Evolutionary conservation across 2,888 invertebrate species (phyloP).

Genomic region (Sialis lutaria): DNA sequence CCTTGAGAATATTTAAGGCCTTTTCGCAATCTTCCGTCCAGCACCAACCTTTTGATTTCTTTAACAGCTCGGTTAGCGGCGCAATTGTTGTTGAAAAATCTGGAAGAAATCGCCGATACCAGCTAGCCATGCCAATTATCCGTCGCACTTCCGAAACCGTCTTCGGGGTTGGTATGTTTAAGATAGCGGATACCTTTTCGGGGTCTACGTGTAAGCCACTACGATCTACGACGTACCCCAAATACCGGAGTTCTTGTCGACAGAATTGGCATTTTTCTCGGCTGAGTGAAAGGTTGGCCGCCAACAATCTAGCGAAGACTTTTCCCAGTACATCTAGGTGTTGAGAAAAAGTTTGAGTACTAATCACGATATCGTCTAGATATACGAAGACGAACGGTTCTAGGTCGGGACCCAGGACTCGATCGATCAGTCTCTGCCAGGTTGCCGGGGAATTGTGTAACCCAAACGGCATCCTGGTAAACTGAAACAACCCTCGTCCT

Average conservation of each 20-base stretch:
- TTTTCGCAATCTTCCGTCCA: constrained; percentile 3
- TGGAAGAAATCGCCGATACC: constrained; percentile 15
- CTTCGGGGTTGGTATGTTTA: constrained; percentile 11
- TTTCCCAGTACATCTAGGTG: constrained; percentile 8
- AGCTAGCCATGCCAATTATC: constrained; percentile 16
- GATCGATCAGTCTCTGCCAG: constrained; percentile 11
- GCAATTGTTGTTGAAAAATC: constrained; percentile 10
- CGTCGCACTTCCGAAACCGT: constrained; percentile 11
- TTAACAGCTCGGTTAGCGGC: constrained; percentile 9
- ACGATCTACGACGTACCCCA: constrained; percentile 15
- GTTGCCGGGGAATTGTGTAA: constrained; percentile 9
- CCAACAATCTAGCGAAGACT: too few relatives aligned
- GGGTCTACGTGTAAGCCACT: constrained; percentile 12
- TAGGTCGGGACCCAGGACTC: too few relatives aligned
- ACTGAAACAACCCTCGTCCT: too few relatives aligned
- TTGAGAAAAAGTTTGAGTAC: constrained; percentile 9
- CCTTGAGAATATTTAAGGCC: too few relatives aligned
- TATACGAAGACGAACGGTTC: constrained; percentile 8
- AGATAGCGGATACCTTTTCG: constrained; percentile 6
- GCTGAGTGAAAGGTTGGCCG: background rate
- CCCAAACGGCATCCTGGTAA: constrained; percentile 10
- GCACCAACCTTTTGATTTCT: constrained; percentile 3
- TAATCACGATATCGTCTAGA: constrained; percentile 11
- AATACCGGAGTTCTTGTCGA: constrained; percentile 10
- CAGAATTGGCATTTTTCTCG: constrained; percentile 10